A percentile compares a stretch with the other conserved stretches of the same genome.
These are phyloP conservation scores for Pangasius mekongensis DNA, from an alignment of 2,797 vertebrate genomes.

Conservation along the genomic window DNA sequence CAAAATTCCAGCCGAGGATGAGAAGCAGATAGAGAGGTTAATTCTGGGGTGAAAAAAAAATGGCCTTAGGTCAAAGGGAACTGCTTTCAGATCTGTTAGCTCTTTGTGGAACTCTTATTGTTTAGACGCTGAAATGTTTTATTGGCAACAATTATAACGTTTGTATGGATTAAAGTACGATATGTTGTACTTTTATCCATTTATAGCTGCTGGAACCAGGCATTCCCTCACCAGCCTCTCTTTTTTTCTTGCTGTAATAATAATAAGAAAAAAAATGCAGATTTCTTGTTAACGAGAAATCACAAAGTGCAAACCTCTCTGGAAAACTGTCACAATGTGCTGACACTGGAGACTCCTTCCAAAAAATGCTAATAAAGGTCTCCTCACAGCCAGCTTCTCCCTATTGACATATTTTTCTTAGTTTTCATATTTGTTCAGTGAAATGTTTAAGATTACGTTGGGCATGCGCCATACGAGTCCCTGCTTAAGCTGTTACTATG, in stretches of 20 bases:
- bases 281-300: neutral
- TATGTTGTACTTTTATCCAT: neutral
- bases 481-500: neutral
- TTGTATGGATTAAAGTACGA: neutral
- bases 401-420: neutral
- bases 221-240: neutral
- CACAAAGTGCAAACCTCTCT: neutral
- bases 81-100: neutral
- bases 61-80: neutral
- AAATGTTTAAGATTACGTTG: neutral
- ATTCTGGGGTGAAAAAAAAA: neutral
- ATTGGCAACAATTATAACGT: no score
- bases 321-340: neutral
- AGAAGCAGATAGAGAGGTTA: conserved; percentile 48
- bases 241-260: neutral
- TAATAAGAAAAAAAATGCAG: neutral
- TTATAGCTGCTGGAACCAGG: neutral
- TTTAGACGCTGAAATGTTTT: neutral
- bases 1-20: conserved; percentile 61
- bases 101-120: neutral
- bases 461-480: neutral
- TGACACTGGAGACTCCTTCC: neutral
- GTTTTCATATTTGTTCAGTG: neutral
- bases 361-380: no score
- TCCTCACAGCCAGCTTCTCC: neutral